Conservation (phyloP, 2,797 vertebrate species). For the Bradypus variegatus region DNA sequence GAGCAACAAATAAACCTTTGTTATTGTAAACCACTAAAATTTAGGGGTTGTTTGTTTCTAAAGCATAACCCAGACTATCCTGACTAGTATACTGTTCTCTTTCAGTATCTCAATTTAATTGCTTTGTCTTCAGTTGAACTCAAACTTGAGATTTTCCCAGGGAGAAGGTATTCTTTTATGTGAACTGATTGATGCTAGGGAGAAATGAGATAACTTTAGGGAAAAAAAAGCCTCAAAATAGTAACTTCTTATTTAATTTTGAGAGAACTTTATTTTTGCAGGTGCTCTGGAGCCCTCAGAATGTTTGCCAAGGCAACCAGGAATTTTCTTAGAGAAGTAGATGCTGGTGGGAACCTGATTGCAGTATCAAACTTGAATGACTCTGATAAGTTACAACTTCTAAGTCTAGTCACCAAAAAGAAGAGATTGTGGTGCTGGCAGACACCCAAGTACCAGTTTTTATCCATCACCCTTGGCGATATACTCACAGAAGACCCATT, state of each 20-base stretch:
- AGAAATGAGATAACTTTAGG: neutral
- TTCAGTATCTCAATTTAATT: neutral
- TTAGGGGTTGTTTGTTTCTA: neutral
- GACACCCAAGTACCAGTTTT: slow-evolving; percentile 82
- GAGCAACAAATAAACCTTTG: neutral
- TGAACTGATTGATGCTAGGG: neutral
- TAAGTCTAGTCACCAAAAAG: slow-evolving; percentile 85
- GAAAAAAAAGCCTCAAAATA: neutral
- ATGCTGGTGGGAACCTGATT: slow-evolving; percentile 81
- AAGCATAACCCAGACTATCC: neutral
- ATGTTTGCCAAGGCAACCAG: slow-evolving; percentile 94
- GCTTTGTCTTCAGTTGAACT: neutral
- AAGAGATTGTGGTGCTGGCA: slow-evolving; percentile 89
- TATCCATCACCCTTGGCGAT: slow-evolving; percentile 83
- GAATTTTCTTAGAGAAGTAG: slow-evolving; percentile 88
- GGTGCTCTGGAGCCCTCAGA: slow-evolving; percentile 52
- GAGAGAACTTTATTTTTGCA: slow-evolving; percentile 42
- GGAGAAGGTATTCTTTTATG: neutral
- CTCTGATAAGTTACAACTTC: slow-evolving; percentile 78
- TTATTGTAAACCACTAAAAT: neutral
- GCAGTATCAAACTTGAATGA: slow-evolving; percentile 84
- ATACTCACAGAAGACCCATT: slow-evolving; percentile 78
- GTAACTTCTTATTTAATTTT: slow-evolving; percentile 9
- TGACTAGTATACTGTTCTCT: neutral
- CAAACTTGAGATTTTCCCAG: neutral